Evolutionary conservation across 2,888 invertebrate species (phyloP), one percentile per base, ranked within the genome.

Genomic region (Athetis lepigone): DNA sequence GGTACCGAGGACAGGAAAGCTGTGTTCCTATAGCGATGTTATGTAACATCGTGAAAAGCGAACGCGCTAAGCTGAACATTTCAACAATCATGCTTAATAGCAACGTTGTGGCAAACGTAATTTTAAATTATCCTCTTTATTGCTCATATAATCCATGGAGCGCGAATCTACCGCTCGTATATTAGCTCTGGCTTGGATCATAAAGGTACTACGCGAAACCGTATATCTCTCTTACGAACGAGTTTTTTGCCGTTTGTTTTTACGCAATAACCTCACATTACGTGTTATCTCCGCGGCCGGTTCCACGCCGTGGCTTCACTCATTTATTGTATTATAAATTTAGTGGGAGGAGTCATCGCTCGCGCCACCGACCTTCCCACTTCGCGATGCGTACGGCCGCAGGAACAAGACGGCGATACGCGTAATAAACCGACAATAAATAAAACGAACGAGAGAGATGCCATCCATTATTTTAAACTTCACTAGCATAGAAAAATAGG

Each of bases 321-420:
- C 92, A 91, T 93, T 93, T 94, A 92, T 91, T 92, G 92, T 90
- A 93, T 93, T 92, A 92, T 92, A 90, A 92, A 94, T 93, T 90
- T 92, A 83, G 92, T 94, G 93, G 95, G 95, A 90, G 95, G 95
- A 89, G 94, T 90, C 75, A 90, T 86, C 84, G 87, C 77, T 68
- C 83, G 84, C 82, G 83, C 86, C 79, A 85, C 80, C 85, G 89
- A 82, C 90, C 94, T 93, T 90, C 93, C 92, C 93, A 93, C 93
- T 89, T 86, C 79, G 85, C 87, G 82, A 85, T 85, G 81, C 83
- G 72, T 80, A 70, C 71, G 47, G 78, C 43, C 79, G 89, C 82
- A 87, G 82, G 89, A 92, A 91, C 88, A 93, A 92, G 94, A 92
- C 90, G 83, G 92, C 91, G 65, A 92, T 92, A 93, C 77, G 74